Conservation (phyloP, 2,888 invertebrate species). For the Pilophorus perplexus region DNA sequence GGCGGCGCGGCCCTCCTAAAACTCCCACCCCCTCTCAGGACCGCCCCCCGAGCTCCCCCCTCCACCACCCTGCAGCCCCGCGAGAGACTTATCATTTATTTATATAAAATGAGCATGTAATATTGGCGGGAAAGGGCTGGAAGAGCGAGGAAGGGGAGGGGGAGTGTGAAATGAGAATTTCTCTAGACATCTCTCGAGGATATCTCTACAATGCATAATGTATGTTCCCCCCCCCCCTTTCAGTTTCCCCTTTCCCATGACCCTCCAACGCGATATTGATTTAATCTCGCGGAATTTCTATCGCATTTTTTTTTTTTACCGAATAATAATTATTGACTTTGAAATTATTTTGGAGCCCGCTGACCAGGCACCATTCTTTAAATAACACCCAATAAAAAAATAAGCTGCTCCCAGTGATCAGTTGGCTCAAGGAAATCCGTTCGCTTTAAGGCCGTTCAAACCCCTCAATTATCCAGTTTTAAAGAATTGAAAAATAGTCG, state of each 20-base stretch:
- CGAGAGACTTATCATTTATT: slow-evolving; percentile 50
- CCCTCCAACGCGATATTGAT: slow-evolving; percentile 48
- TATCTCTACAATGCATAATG: slow-evolving; percentile 51
- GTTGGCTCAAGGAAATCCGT: no score
- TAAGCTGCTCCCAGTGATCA: no score
- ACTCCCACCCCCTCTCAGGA: slow-evolving; percentile 41
- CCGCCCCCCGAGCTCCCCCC: slow-evolving; percentile 40
- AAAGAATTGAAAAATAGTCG: no score
- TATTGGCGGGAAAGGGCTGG: slow-evolving; percentile 49
- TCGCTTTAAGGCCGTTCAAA: no score
- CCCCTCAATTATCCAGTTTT: no score
- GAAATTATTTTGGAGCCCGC: no score
- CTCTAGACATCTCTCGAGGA: no score
- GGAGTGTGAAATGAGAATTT: slow-evolving; percentile 52
- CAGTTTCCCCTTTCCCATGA: no score
- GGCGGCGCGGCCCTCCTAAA: slow-evolving; percentile 35
- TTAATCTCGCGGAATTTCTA: slow-evolving; percentile 49
- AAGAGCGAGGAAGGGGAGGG: no score
- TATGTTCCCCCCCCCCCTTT: slow-evolving; percentile 47
- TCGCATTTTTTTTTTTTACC: neutral
- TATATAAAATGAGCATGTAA: slow-evolving; percentile 52
- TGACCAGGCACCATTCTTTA: no score
- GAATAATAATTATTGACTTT: no score
- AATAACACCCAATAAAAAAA: no score
- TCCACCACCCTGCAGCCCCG: slow-evolving; percentile 36